phyloP scores from a whole-genome alignment of 2,113 vertebrate species.

The Caranx ignobilis region DNA sequence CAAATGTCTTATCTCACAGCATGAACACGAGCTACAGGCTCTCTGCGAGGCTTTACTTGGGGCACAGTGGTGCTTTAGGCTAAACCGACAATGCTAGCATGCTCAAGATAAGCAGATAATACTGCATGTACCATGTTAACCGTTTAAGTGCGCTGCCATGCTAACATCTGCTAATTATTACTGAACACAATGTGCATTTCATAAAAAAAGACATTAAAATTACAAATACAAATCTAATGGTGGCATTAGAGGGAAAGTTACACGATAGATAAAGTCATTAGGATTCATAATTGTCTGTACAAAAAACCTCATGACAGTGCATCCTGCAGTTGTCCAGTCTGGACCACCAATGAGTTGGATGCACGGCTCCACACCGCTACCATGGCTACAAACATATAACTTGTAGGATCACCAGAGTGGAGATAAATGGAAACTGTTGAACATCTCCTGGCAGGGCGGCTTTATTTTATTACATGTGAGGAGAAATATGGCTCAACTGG shows the following conservation, averaged over 20 bases:
- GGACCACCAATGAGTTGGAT: neutral
- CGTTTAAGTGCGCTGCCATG: neutral
- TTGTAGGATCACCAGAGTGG: constrained; percentile 11
- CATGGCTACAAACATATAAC: neutral
- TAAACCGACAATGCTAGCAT: neutral
- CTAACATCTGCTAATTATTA: neutral
- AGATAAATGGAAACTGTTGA: constrained; percentile 30
- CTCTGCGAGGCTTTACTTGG: neutral
- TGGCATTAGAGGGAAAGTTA: constrained; percentile 4
- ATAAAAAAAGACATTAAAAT: neutral
- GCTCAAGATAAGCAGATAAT: neutral
- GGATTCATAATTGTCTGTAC: neutral
- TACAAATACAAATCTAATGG: neutral
- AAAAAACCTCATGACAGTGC: neutral
- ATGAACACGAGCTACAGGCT: neutral
- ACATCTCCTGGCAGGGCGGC: constrained; percentile 7
- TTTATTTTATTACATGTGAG: constrained; percentile 14
- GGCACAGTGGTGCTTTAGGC: neutral
- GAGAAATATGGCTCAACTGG: constrained; percentile 50
- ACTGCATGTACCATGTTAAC: neutral
- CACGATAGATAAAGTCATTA: neutral
- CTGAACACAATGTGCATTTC: neutral
- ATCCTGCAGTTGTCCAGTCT: neutral
- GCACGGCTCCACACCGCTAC: neutral
- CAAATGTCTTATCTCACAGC: neutral